Evolutionary conservation across 2,888 invertebrate genomes (phyloP).

Genomic region (Euzetes globulus): DNA sequence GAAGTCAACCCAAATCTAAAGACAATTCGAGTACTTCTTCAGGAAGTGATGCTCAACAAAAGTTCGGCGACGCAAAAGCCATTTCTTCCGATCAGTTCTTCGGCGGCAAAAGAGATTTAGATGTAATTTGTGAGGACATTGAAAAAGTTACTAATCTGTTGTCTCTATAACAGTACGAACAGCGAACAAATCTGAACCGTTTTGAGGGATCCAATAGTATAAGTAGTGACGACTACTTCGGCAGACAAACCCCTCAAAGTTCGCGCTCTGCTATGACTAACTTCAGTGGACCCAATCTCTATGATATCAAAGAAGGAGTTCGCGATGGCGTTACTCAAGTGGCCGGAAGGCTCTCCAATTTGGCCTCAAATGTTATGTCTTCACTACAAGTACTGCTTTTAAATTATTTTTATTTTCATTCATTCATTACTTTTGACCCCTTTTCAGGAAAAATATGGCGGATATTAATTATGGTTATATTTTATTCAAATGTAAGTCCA

Average conservation of each 20-base stretch:
- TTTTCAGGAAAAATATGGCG: constrained; percentile 19
- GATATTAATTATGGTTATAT: neutral
- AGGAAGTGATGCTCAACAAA: constrained; percentile 61
- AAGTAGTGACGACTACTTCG: constrained; percentile 93
- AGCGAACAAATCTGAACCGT: constrained; percentile 56
- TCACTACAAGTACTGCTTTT: constrained; percentile 4
- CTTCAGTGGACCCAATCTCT: constrained; percentile 61
- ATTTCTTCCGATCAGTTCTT: constrained; percentile 98
- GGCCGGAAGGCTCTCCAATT: constrained; percentile 86
- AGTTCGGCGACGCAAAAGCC: constrained; percentile 93
- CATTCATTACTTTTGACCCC: neutral
- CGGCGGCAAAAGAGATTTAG: constrained; percentile 60
- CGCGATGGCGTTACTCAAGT: constrained; percentile 94
- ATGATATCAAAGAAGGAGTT: constrained; percentile 94
- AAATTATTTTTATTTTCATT: neutral
- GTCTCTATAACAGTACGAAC: constrained; percentile 52
- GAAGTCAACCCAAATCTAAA: constrained; percentile 2
- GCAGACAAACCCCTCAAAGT: constrained; percentile 44
- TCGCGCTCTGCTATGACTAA: constrained; percentile 41
- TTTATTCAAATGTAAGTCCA: neutral
- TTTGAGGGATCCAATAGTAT: constrained; percentile 93
- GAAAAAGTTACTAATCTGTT: neutral
- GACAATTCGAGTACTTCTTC: constrained; percentile 13
- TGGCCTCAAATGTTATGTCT: constrained; percentile 65
- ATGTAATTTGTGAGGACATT: constrained; percentile 47